phyloP scores from a whole-genome alignment of 1,140 invertebrate species.

The Atta texana region DNA sequence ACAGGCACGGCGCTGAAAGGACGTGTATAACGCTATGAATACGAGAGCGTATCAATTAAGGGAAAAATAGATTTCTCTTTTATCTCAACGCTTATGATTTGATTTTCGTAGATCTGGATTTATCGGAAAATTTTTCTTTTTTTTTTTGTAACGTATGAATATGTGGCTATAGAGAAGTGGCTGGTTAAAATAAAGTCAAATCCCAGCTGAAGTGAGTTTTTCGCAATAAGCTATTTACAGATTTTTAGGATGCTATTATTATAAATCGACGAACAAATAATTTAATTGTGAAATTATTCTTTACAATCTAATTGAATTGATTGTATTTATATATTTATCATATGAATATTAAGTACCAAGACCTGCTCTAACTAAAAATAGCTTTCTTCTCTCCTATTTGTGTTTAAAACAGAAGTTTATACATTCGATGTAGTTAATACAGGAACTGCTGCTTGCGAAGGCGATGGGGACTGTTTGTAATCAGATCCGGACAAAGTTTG shows the following conservation, averaged over 20 bases:
- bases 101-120: neutral
- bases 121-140: neutral
- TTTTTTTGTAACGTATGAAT: neutral
- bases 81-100: neutral
- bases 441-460: neutral
- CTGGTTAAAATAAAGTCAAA: no score
- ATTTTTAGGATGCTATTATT: no score
- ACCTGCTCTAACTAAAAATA: no score
- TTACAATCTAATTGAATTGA: no score
- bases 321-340: no score
- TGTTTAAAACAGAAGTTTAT: neutral
- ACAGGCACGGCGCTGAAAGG: slow-evolving; percentile 5
- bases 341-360: no score
- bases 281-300: no score
- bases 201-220: no score
- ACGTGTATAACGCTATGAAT: slow-evolving; percentile 34
- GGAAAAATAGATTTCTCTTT: neutral
- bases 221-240: no score
- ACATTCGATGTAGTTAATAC: neutral
- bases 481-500: slow-evolving; percentile 48
- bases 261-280: no score
- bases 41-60: slow-evolving; percentile 39
- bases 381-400: no score
- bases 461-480: slow-evolving; percentile 20
- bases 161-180: neutral